phyloP scores from a whole-genome alignment of 2,888 invertebrate species.

The Pecten maximus region DNA sequence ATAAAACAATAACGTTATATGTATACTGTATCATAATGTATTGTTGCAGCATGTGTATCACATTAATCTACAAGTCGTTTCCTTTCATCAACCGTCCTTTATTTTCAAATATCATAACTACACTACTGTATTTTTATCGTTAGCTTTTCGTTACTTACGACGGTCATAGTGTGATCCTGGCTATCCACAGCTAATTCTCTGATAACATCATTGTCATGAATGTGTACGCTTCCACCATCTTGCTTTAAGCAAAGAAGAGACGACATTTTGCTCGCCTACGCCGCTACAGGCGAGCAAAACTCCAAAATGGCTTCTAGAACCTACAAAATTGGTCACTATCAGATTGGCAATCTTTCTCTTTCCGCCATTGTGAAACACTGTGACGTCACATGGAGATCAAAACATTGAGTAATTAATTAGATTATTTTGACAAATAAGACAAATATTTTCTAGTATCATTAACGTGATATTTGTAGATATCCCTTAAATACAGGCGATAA shows the following conservation, averaged over 20 bases:
- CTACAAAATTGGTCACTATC: slow-evolving; percentile 41
- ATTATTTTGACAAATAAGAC: not conserved
- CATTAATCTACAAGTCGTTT: too few species aligned
- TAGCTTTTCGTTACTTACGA: not conserved
- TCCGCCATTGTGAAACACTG: slow-evolving; percentile 72
- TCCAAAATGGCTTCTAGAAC: not conserved
- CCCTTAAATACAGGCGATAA: not conserved
- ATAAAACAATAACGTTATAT: too few species aligned
- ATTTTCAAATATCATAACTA: too few species aligned
- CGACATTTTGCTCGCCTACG: slow-evolving; percentile 63
- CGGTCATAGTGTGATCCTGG: slow-evolving; percentile 59
- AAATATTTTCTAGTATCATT: not conserved
- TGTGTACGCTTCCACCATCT: slow-evolving; percentile 69
- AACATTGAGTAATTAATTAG: slow-evolving; percentile 23
- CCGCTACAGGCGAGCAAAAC: slow-evolving; percentile 39
- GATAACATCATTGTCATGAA: slow-evolving; percentile 65
- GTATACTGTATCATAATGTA: too few species aligned
- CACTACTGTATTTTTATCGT: too few species aligned
- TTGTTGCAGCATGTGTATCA: too few species aligned
- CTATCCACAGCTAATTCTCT: slow-evolving; percentile 61
- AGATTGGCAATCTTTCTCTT: slow-evolving; percentile 43
- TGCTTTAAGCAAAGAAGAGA: slow-evolving; percentile 74
- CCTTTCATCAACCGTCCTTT: too few species aligned
- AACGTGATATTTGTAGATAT: not conserved
- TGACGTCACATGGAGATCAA: slow-evolving; percentile 73